Evolutionary conservation across 2,888 invertebrate species (phyloP).

Genomic region (Cephus pygmeus): DNA sequence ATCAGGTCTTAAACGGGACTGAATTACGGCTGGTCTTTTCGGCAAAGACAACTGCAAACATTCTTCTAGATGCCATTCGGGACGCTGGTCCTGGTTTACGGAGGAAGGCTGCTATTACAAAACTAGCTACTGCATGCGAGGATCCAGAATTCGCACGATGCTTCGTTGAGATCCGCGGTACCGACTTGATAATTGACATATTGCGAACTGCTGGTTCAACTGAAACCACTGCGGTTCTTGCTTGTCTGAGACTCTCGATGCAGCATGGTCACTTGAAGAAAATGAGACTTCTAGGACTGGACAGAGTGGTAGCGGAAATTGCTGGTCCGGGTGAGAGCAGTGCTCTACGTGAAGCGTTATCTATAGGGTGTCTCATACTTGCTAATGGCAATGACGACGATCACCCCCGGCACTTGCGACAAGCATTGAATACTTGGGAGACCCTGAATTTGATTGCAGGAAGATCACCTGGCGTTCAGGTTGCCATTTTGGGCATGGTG

Average conservation of each 20-base stretch:
- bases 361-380: constrained; percentile 14
- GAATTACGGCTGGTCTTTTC: constrained; percentile 20
- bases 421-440: constrained; percentile 14
- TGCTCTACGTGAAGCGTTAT: constrained; percentile 15
- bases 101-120: constrained; percentile 12
- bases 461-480: constrained; percentile 15
- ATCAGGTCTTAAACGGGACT: constrained; percentile 19
- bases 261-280: constrained; percentile 16
- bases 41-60: constrained; percentile 11
- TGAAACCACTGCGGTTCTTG: constrained; percentile 16
- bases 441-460: constrained; percentile 14
- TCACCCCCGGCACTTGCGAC: constrained; percentile 7
- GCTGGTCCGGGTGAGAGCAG: constrained; percentile 18
- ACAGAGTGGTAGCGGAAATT: constrained; percentile 20
- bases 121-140: constrained; percentile 18
- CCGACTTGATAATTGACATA: constrained; percentile 10
- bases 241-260: constrained; percentile 21
- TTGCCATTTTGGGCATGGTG: constrained; percentile 18
- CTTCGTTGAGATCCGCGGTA: constrained; percentile 15
- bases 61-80: constrained; percentile 18
- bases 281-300: constrained; percentile 14
- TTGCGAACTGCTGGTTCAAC: constrained; percentile 9
- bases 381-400: constrained; percentile 3
- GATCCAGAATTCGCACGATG: constrained; percentile 19
- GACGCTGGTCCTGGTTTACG: constrained; percentile 5